Conservation (phyloP, 2,113 vertebrate species). For the Eulacestoma nigropectus region DNA sequence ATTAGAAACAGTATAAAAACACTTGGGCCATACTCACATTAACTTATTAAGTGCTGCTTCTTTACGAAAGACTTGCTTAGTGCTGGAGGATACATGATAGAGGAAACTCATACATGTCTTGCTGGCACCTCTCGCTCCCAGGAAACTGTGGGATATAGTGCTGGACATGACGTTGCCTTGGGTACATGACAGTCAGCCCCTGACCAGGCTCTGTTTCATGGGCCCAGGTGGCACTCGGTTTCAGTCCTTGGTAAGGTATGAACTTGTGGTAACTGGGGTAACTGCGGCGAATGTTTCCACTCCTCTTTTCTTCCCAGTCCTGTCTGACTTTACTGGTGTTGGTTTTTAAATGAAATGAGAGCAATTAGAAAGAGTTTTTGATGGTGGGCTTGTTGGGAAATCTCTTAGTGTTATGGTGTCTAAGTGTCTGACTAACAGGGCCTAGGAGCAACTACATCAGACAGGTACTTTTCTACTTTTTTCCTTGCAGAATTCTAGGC, state of each 20-base stretch:
- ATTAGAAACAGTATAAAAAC: neutral
- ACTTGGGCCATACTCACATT: neutral
- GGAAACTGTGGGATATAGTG: slow-evolving; percentile 97
- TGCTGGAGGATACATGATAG: slow-evolving; percentile 83
- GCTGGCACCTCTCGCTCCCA: slow-evolving; percentile 78
- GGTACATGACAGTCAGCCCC: slow-evolving; percentile 99
- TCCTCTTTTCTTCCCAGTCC: slow-evolving; percentile 62
- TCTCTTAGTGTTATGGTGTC: slow-evolving; percentile 68
- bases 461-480: slow-evolving; percentile 77
- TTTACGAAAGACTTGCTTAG: slow-evolving; percentile 26
- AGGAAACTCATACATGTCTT: slow-evolving; percentile 87
- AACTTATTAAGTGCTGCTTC: neutral
- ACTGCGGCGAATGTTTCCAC: slow-evolving; percentile 59
- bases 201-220: slow-evolving; percentile 88
- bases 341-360: slow-evolving; percentile 39
- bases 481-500: slow-evolving; percentile 76
- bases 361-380: slow-evolving; percentile 49
- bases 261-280: slow-evolving; percentile 76
- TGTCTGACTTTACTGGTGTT: slow-evolving; percentile 59
- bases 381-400: slow-evolving; percentile 60
- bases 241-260: slow-evolving; percentile 75
- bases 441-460: slow-evolving; percentile 72
- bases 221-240: slow-evolving; percentile 60
- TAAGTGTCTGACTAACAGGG: slow-evolving; percentile 76
- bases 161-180: slow-evolving; percentile 99